Evolutionary conservation across 2,797 vertebrate species (phyloP).

Genomic region (Eidolon dupreanum): DNA sequence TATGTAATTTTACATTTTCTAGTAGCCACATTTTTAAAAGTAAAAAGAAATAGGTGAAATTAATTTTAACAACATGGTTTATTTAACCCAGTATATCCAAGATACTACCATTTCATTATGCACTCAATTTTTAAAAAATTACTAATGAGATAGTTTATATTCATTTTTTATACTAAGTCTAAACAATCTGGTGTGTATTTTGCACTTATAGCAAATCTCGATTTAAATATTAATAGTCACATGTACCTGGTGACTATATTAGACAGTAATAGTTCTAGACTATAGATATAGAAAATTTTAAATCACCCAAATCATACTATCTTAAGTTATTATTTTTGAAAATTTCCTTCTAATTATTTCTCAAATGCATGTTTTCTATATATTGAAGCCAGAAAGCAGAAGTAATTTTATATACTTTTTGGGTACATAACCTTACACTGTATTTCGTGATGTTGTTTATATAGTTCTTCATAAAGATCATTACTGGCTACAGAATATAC

Average conservation of each 20-base stretch:
- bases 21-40: not conserved
- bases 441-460: not conserved
- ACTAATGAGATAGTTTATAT: not conserved
- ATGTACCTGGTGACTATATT: not conserved
- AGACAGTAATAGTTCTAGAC: not conserved
- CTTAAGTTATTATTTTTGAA: not conserved
- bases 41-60: slow-evolving; percentile 4
- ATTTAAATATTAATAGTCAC: not conserved
- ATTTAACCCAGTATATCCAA: not conserved
- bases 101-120: not conserved
- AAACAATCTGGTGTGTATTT: not conserved
- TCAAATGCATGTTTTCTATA: slow-evolving; percentile 11
- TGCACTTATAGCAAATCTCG: not conserved
- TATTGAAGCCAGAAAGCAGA: not conserved
- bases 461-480: slow-evolving; percentile 6
- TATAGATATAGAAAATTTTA: not conserved
- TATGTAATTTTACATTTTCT: not conserved
- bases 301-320: not conserved
- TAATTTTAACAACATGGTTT: slow-evolving; percentile 7
- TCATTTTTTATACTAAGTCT: not conserved
- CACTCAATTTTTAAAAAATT: not conserved
- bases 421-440: not conserved
- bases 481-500: not conserved
- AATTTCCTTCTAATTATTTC: slow-evolving; percentile 4
- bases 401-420: not conserved